Conservation (phyloP, 2,797 vertebrate species). For the Coregonus ussuriensis region DNA sequence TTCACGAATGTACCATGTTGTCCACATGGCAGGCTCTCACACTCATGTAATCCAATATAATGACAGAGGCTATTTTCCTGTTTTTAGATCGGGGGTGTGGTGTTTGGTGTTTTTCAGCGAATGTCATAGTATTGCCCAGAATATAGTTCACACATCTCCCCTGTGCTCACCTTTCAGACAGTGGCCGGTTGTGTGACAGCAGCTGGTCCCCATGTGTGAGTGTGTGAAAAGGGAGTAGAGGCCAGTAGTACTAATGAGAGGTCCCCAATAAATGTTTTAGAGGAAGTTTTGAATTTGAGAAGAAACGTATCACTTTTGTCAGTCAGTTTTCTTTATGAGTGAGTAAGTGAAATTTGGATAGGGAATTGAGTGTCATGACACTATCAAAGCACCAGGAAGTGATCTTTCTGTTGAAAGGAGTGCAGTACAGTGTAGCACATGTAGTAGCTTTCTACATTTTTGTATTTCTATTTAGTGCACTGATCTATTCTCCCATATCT, state of each 20-base stretch:
- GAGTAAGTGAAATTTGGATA: no score
- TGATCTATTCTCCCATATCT: not conserved
- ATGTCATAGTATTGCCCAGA: not conserved
- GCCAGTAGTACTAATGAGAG: not conserved
- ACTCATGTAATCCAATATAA: no score
- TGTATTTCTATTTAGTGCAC: no score
- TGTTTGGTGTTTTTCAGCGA: not conserved
- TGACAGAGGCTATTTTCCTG: no score
- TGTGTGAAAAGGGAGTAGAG: not conserved
- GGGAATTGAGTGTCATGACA: not conserved
- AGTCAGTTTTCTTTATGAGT: not conserved
- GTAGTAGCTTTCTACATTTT: not conserved
- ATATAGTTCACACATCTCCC: conserved; percentile 2
- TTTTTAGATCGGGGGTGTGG: no score
- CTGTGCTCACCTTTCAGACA: not conserved
- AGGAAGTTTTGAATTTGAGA: not conserved
- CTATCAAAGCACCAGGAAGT: not conserved
- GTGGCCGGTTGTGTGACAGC: not conserved
- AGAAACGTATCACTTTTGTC: not conserved
- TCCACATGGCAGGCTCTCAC: no score
- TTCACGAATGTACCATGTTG: no score
- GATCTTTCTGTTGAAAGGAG: not conserved
- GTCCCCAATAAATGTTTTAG: no score
- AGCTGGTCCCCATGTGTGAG: not conserved
- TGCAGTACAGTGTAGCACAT: not conserved